Evolutionary conservation across 2,797 vertebrate genomes (phyloP), one percentile per base, ranked within the genome.

Genomic region (Phrynocephalus vlangalii): DNA sequence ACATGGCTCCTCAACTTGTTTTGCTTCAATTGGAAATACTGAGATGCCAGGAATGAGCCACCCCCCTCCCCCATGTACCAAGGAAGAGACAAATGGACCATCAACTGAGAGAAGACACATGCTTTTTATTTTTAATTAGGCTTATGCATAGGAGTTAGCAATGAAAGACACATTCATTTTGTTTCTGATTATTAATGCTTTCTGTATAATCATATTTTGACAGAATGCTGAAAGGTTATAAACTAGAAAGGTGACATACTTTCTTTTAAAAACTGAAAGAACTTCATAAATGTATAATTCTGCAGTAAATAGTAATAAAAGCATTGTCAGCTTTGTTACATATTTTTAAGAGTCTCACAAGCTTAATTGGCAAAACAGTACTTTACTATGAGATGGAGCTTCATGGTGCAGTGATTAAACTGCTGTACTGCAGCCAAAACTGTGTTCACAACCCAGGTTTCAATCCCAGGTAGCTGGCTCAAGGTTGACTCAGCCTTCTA

Each of bases 201-300:
- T 82, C 48, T 50, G 38, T 26, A 66, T 87, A 87, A 81, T 73
- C 73, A 86, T 71, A 86, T 86, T 86, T 86, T 81, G 79, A 60
- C 56, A 73, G 78, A 44, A 81, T 30, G 63, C 4, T 86, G 50
- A 50, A 82, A 63, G 56, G 38, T 33, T 82, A 38, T 66, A 83
- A 83, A 81, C 81, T 26, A 81, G 79, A 73, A 86, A 86, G 52
- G 52, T 63, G 79, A 75, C 33, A 66, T 8, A 24, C 11, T 81
- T 86, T 30, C 44, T 50, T 78, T 68, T n/a, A 16, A 79, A 81
- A 75, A 73, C 18, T 7, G 52, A 82, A 86, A 24, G 6, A 26
- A 24, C 70, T 81, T 86, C 38, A 67, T 75, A 56, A 66, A 66
- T 22, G 9, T 75, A 18, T 67, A 67, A 68, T 67, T 60, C 30